Conservation (phyloP, 2,888 invertebrate species). For the Hydrotaea cyrtoneurina region DNA sequence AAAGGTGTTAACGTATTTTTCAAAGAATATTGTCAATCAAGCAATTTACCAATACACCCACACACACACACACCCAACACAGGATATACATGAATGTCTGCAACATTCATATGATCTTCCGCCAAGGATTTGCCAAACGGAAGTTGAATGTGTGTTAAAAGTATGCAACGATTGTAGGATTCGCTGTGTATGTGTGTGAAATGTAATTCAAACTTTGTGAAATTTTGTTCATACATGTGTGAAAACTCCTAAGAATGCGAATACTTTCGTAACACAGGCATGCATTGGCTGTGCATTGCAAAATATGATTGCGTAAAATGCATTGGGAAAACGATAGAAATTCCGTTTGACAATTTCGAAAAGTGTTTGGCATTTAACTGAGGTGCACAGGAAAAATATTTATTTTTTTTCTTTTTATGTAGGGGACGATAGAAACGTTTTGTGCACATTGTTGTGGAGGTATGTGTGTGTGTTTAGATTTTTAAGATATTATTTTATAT, state of each 20-base stretch:
- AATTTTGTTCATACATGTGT: slow-evolving; percentile 1
- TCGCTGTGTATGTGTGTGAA: neutral
- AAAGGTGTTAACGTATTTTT: slow-evolving; percentile 9
- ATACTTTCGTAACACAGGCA: neutral
- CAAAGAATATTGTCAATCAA: slow-evolving; percentile 55
- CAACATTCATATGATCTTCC: neutral
- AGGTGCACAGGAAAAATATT: neutral
- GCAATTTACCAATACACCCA: slow-evolving; percentile 44
- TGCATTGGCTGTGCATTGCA: neutral
- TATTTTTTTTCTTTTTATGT: too few relatives aligned
- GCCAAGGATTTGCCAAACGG: neutral
- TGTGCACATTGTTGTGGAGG: too few relatives aligned
- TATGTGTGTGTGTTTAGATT: too few relatives aligned
- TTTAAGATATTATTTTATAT: too few relatives aligned
- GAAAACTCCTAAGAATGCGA: neutral
- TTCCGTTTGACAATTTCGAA: neutral
- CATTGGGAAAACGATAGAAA: neutral
- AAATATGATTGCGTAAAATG: slow-evolving; percentile 7
- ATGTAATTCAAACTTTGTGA: neutral
- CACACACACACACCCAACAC: too few relatives aligned
- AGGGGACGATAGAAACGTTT: too few relatives aligned
- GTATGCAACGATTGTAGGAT: too few relatives aligned
- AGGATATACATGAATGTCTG: neutral
- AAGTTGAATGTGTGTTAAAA: neutral
- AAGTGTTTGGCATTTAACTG: neutral